Conservation (phyloP, 2,113 vertebrate species). For the Charadrius vociferus region DNA sequence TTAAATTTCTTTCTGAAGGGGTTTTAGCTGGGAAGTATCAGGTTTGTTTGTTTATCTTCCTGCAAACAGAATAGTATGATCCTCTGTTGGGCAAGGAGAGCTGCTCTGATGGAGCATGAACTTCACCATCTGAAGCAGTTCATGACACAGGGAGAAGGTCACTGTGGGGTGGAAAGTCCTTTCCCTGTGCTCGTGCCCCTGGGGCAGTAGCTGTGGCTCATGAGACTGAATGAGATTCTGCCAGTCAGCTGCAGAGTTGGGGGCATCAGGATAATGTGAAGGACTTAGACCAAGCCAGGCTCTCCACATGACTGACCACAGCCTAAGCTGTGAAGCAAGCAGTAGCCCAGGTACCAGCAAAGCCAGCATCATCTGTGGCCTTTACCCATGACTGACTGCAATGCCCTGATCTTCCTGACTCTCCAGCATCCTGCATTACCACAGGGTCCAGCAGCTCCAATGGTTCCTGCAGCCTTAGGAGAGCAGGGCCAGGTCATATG, state of each 20-base stretch:
- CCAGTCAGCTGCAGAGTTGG: neutral
- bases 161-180: neutral
- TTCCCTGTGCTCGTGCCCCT: neutral
- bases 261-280: neutral
- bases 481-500: neutral
- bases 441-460: neutral
- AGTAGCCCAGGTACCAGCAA: neutral
- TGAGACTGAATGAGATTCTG: neutral
- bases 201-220: neutral
- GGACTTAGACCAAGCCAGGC: neutral
- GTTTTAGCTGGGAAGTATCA: neutral
- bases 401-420: neutral
- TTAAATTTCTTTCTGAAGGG: neutral
- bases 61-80: neutral
- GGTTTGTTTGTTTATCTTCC: neutral
- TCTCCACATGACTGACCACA: neutral
- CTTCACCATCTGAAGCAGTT: neutral
- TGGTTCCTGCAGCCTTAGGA: neutral
- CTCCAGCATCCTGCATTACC: neutral
- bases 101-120: neutral
- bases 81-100: neutral
- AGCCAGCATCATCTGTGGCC: neutral
- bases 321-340: neutral
- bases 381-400: neutral
- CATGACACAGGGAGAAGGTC: neutral